Evolutionary conservation across 2,113 vertebrate genomes (phyloP).

Genomic region (Menidia beryllina): DNA sequence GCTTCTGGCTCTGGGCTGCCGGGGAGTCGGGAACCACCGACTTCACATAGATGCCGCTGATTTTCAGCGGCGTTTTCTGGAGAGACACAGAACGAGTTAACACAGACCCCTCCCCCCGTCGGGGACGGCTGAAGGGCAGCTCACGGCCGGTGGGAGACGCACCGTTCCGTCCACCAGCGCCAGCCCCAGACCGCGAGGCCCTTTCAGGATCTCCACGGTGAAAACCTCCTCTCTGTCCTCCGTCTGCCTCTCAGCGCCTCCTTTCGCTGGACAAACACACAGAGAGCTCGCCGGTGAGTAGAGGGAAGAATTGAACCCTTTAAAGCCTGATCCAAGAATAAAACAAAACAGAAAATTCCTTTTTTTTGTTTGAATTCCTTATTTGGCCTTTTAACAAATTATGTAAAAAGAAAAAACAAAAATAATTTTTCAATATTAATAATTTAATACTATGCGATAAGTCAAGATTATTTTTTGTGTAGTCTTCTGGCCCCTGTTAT

Average conservation of each 20-base stretch:
- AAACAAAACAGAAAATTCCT: too few relatives aligned
- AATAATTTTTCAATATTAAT: too few relatives aligned
- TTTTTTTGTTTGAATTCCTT: too few relatives aligned
- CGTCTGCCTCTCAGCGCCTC: slow-evolving; percentile 15
- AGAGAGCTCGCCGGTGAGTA: neutral
- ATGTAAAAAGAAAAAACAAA: too few relatives aligned
- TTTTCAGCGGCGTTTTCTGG: slow-evolving; percentile 77
- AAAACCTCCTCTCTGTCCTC: slow-evolving; percentile 80
- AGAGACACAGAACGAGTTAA: too few relatives aligned
- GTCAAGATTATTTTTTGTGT: too few relatives aligned
- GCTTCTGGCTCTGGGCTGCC: slow-evolving; percentile 73
- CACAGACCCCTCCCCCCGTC: too few relatives aligned
- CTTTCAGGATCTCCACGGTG: slow-evolving; percentile 79
- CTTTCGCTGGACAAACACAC: slow-evolving; percentile 40
- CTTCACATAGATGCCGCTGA: slow-evolving; percentile 84
- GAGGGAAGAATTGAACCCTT: neutral
- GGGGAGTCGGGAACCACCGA: slow-evolving; percentile 83
- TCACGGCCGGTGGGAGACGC: neutral
- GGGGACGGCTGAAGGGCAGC: too few relatives aligned
- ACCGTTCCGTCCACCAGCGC: slow-evolving; percentile 84
- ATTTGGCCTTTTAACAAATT: too few relatives aligned
- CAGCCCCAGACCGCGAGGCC: slow-evolving; percentile 82
- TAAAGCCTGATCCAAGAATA: neutral
- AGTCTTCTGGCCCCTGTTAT: too few relatives aligned
- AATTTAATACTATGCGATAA: too few relatives aligned